Conservation (phyloP, 2,113 vertebrate genomes). For the Glaucidium brasilianum region DNA sequence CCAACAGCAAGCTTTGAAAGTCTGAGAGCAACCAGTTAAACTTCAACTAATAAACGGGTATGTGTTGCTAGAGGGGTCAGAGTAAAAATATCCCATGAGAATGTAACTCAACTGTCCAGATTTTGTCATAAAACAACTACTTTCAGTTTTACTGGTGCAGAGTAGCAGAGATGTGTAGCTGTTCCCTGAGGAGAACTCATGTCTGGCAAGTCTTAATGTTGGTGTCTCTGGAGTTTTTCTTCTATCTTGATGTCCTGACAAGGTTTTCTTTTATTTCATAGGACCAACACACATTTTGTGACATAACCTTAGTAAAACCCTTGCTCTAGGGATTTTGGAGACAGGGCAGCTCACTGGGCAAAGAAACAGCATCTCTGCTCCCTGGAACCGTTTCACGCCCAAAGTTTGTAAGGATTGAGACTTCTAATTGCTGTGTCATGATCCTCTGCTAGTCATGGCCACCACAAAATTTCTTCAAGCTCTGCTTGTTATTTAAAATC, state of each 20-base stretch:
- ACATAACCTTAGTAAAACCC: background rate
- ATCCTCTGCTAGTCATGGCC: too few relatives aligned
- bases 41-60: background rate
- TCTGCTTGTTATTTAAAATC: background rate
- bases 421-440: background rate
- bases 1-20: background rate
- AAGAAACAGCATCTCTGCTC: background rate
- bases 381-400: background rate
- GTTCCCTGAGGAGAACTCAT: background rate
- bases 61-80: background rate
- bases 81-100: background rate
- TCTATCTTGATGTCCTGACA: rapidly evolving
- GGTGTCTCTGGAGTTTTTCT: background rate
- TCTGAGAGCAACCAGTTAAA: background rate
- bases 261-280: background rate
- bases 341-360: background rate
- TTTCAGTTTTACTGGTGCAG: background rate
- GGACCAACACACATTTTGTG: background rate
- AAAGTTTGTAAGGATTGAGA: background rate
- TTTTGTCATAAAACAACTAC: background rate
- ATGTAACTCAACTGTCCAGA: background rate
- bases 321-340: background rate
- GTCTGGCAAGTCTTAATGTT: background rate
- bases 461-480: background rate
- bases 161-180: background rate